These are phyloP conservation scores for Lophotis ruficrista DNA, from an alignment of 2,113 vertebrate genomes.

Conservation along the genomic window DNA sequence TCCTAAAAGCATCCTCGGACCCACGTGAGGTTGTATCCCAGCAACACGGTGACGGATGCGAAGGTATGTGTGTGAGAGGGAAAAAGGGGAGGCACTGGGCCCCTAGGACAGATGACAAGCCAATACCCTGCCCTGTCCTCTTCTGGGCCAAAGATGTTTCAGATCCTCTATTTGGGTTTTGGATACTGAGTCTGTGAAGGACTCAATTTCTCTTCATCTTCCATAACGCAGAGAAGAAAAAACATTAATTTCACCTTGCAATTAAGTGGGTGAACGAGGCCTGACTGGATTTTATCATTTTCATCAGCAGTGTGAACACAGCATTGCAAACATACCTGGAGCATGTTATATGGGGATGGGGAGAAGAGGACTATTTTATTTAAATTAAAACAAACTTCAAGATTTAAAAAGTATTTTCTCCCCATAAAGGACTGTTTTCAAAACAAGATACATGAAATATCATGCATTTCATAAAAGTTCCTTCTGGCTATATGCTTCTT, in stretches of 20 bases:
- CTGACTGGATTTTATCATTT: not conserved
- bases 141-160: not conserved
- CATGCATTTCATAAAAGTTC: not conserved
- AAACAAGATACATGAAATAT: not conserved
- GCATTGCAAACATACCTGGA: not conserved
- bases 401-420: not conserved
- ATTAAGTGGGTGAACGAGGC: not conserved
- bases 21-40: not conserved
- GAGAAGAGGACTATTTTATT: not conserved
- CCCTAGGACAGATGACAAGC: not conserved
- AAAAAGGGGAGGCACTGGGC: not conserved
- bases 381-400: not conserved
- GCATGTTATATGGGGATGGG: fast-evolving
- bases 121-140: not conserved
- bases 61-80: not conserved
- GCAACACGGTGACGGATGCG: not conserved
- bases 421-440: not conserved
- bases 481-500: not conserved
- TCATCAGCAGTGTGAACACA: not conserved
- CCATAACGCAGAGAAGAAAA: not conserved
- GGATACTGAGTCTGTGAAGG: not conserved
- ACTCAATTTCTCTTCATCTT: not conserved
- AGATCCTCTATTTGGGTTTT: not conserved
- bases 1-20: not conserved
- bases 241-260: not conserved